These are phyloP conservation scores for Dreissena polymorpha DNA, from an alignment of 1,140 invertebrate genomes.

Conservation along the genomic window DNA sequence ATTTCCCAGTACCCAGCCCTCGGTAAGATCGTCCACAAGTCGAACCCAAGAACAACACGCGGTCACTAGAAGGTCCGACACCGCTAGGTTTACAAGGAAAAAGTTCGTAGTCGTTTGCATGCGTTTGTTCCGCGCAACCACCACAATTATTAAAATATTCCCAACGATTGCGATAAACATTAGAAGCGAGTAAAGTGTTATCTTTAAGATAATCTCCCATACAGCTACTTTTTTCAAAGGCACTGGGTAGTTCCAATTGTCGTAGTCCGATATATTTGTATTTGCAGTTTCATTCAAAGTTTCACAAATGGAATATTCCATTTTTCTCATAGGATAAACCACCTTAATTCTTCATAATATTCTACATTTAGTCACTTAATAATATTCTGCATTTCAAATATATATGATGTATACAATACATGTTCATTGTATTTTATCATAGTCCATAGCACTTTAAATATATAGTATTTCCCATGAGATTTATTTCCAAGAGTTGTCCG, in stretches of 20 bases:
- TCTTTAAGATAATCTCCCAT: slow-evolving; percentile 46
- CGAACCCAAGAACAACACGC: slow-evolving; percentile 86
- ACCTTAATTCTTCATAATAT: too few relatives aligned
- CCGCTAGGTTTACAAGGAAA: slow-evolving; percentile 94
- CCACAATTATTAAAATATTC: slow-evolving; percentile 91
- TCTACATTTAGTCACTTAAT: too few relatives aligned
- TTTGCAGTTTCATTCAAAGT: too few relatives aligned
- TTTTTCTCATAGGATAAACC: too few relatives aligned
- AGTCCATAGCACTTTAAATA: too few relatives aligned
- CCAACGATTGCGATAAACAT: slow-evolving; percentile 89
- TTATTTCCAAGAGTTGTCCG: too few relatives aligned
- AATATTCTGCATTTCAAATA: too few relatives aligned
- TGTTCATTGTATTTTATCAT: too few relatives aligned
- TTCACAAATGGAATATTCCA: too few relatives aligned
- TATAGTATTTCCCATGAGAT: too few relatives aligned
- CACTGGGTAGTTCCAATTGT: slow-evolving; percentile 8
- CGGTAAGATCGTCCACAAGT: slow-evolving; percentile 74
- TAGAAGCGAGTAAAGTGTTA: slow-evolving; percentile 18
- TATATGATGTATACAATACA: too few relatives aligned
- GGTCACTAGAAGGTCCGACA: slow-evolving; percentile 94
- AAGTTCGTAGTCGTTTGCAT: slow-evolving; percentile 96
- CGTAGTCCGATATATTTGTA: neutral
- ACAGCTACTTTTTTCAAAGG: slow-evolving; percentile 18
- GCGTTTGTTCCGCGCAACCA: slow-evolving; percentile 89
- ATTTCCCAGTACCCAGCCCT: slow-evolving; percentile 77